These are phyloP conservation scores for Caerostris extrusa DNA, from an alignment of 1,140 invertebrate genomes.

Conservation along the genomic window DNA sequence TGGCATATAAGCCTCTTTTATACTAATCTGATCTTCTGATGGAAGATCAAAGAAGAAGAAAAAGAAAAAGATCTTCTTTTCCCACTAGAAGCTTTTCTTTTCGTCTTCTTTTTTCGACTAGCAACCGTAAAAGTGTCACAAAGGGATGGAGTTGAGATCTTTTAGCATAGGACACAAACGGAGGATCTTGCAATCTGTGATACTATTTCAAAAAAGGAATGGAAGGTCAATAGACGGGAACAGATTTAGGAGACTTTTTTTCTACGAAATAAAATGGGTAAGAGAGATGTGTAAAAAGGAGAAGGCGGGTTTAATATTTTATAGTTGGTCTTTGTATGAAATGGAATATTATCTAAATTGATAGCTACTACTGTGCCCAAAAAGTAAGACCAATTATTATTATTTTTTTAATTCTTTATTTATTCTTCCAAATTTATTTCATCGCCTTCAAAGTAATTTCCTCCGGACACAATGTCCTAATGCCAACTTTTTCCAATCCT, in stretches of 20 bases:
- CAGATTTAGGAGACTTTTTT: not conserved
- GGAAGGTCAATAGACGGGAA: not conserved
- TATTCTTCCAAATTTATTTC: too few relatives aligned
- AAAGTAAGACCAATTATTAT: too few relatives aligned
- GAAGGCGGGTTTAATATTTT: not conserved
- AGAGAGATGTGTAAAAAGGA: not conserved
- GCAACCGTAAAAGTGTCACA: conserved; percentile 63
- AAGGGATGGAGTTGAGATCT: conserved; percentile 46
- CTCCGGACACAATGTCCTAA: too few relatives aligned
- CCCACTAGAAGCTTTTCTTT: not conserved
- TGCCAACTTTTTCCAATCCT: too few relatives aligned
- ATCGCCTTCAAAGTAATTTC: too few relatives aligned
- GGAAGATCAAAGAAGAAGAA: conserved; percentile 62
- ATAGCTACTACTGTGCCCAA: too few relatives aligned
- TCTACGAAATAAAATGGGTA: not conserved
- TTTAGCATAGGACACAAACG: conserved; percentile 65
- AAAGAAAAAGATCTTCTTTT: not conserved
- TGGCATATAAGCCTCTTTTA: conserved; percentile 67
- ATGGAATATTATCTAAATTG: too few relatives aligned
- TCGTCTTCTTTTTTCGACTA: not conserved
- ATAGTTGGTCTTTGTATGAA: not conserved
- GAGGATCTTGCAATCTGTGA: conserved; percentile 41
- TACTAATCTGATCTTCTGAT: conserved; percentile 71
- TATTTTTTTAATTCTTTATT: too few relatives aligned
- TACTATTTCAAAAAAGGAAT: not conserved